phyloP scores from a whole-genome alignment of 2,888 invertebrate species.

The Nemoura dubitans region DNA sequence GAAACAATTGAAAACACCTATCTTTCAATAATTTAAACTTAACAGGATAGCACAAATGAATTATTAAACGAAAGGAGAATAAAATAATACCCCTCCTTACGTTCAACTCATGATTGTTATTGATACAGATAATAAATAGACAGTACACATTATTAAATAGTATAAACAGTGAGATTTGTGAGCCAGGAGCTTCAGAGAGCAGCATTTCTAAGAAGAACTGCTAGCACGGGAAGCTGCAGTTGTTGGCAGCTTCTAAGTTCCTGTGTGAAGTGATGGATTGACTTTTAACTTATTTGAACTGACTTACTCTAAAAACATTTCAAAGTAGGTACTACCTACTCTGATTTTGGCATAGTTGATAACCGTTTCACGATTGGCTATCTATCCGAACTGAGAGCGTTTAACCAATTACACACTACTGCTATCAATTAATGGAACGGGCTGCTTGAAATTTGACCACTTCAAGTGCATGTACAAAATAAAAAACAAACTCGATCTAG shows the following conservation, averaged over 20 bases:
- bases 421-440: slow-evolving; percentile 12
- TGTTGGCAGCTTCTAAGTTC: neutral
- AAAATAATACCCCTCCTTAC: neutral
- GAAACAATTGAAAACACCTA: too few relatives aligned
- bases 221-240: neutral
- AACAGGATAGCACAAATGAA: too few relatives aligned
- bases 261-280: neutral
- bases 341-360: neutral
- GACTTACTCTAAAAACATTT: neutral
- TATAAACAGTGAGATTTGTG: neutral
- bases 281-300: neutral
- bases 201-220: neutral
- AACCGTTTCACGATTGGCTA: neutral
- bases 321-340: neutral
- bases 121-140: slow-evolving; percentile 1
- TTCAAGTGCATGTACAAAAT: slow-evolving; percentile 12
- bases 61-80: neutral
- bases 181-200: slow-evolving; percentile 1
- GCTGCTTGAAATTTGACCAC: slow-evolving; percentile 5
- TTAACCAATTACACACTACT: slow-evolving; percentile 2
- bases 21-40: too few relatives aligned
- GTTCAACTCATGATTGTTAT: neutral
- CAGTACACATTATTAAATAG: slow-evolving; percentile 1
- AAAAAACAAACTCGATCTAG: slow-evolving; percentile 4
- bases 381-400: neutral